Base-by-base conservation (phyloP, 2,888 invertebrate species). In the Dilophus febrilis region DNA sequence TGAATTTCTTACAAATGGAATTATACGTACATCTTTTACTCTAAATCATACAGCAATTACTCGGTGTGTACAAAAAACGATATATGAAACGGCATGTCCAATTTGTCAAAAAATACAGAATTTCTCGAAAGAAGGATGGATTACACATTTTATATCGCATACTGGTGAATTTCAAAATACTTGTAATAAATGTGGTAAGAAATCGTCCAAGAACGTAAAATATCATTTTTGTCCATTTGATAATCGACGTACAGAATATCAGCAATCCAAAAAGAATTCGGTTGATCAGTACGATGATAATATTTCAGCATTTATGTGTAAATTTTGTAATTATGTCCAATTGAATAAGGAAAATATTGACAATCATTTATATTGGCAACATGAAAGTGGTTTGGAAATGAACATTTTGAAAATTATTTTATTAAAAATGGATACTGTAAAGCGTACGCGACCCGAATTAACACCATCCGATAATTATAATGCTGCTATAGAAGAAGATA, bases 111-210 rank as follows among this genome's bases (percentile, higher is more conserved):
- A 34, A 12, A 17, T 34, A n/a, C 22, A 22, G 22, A 22, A 22
- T 22, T n/a, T n/a, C n/a, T n/a, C n/a, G n/a, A 22, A 22, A 22
- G 4, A 6, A 2, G 28, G 43, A 12, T 59, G 61, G 57, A 34
- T 76, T 51, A 79, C 82, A 53, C 86, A 87, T 51, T 65, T 82
- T 31, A 71, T 73, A 17, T 67, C 62, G 35, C 87, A 87, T 44
- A 86, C 85, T 0, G 86, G 86, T 0, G 86, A 87, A 58, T 80
- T 74, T 48, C 66, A 75, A 40, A 74, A 71, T 44, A 56, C 64
- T 17, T 86, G 85, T 55, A 67, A 67, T 1, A 59, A 63, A 35
- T 86, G 85, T 41, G 45, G 40, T n/a, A 44, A 43, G 22, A 37
- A 33, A 32, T 33, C 41, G n/a, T 37, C 45, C 6, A 41, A 44